Conservation (phyloP, 1,140 invertebrate species). For the Dufourea novaeangliae region DNA sequence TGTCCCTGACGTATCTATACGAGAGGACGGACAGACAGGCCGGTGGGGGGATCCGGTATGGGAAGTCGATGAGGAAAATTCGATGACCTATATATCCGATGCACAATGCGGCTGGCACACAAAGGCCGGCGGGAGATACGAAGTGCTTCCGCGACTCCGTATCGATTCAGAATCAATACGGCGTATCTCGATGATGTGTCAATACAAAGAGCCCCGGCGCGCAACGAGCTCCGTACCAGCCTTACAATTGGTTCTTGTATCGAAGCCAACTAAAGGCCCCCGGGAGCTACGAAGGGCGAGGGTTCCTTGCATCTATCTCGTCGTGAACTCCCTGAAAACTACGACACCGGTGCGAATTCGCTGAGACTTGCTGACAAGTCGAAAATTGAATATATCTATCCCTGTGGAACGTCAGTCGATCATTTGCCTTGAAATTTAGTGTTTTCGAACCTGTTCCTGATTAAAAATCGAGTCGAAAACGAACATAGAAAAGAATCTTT, state of each 20-base stretch:
- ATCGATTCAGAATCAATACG: constrained; percentile 61
- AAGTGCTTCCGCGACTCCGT: constrained; percentile 43
- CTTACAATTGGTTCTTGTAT: constrained; percentile 51
- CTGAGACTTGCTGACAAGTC: neutral
- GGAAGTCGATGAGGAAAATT: constrained; percentile 48
- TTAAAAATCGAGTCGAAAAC: no score
- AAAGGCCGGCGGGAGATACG: constrained; percentile 44
- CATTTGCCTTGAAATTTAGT: no score
- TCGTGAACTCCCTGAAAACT: neutral
- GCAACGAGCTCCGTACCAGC: constrained; percentile 18
- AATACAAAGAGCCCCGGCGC: constrained; percentile 37
- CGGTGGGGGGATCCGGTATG: neutral
- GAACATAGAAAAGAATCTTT: no score
- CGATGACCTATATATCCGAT: constrained; percentile 57
- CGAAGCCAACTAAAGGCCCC: constrained; percentile 44
- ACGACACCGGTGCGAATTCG: no score
- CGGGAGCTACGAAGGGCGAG: constrained; percentile 22
- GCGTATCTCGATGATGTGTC: constrained; percentile 59
- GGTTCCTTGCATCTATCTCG: constrained; percentile 29
- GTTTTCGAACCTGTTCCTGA: no score
- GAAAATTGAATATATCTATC: neutral
- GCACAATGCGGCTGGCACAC: constrained; percentile 26
- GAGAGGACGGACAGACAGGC: constrained; percentile 2
- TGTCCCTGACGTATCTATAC: constrained; percentile 6
- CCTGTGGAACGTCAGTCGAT: neutral